Conservation (phyloP, 2,797 vertebrate species). For the Philypnodon macrostomus region DNA sequence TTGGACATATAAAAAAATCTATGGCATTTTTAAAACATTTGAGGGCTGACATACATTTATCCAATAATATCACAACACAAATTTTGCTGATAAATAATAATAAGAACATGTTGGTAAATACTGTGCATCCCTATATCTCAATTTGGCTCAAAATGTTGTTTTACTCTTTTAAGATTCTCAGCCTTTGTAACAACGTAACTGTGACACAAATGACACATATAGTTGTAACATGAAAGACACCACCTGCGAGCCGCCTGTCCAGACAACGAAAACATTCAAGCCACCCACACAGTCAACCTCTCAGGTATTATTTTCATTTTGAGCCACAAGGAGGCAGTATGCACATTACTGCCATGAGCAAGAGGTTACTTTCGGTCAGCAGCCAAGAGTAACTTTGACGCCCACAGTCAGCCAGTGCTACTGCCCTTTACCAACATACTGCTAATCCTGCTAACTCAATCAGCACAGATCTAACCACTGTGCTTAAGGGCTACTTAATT, state of each 20-base stretch:
- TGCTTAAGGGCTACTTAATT: too few species aligned
- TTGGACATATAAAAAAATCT: too few species aligned
- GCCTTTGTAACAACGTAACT: conserved; percentile 8
- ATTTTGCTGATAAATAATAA: too few species aligned
- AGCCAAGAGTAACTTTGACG: conserved; percentile 49
- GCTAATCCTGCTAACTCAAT: conserved; percentile 33
- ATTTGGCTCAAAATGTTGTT: too few species aligned
- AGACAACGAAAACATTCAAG: conserved; percentile 15
- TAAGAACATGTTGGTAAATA: too few species aligned
- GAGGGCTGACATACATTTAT: neutral
- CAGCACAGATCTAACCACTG: conserved; percentile 21
- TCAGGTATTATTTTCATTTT: neutral
- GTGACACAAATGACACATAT: conserved; percentile 13
- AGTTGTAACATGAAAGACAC: conserved; percentile 11
- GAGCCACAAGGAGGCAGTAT: conserved; percentile 50
- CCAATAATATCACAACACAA: too few species aligned
- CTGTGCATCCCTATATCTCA: too few species aligned
- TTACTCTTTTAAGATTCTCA: too few species aligned
- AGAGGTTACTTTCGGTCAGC: conserved; percentile 69
- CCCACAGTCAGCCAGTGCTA: conserved; percentile 21
- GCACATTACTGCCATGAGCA: conserved; percentile 11
- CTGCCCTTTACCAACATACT: conserved; percentile 42
- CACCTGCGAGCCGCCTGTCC: conserved; percentile 21
- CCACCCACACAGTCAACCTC: neutral
- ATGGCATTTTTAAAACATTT: conserved; percentile 1